Base-by-base conservation (phyloP, 1,140 invertebrate species). In the Lepidotrigona ventralis region DNA sequence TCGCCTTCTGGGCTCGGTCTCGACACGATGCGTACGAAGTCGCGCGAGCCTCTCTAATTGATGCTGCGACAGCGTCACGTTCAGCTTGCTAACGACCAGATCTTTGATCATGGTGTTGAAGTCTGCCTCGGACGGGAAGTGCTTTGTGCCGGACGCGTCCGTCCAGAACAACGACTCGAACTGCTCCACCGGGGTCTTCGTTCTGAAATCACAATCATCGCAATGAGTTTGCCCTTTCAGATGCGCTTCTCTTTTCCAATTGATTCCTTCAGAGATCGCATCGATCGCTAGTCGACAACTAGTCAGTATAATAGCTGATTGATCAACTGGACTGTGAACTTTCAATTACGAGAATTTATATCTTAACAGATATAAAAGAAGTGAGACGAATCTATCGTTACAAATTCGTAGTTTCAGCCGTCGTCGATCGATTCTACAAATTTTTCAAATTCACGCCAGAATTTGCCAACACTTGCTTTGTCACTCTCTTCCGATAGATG, bases 61-160 rank as follows among this genome's bases (percentile, higher is more conserved):
- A 72, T 94, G 90, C 81, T 91, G 90, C 21, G 94, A 86, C 26
- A 95, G 85, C 19, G 94, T 94, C 53, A 95, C 86, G 90, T 96
- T 95, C 39, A 96, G 88, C 90, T 95, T 95, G 53, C 90, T 91
- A 72, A 93, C 88, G 8, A 96, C 91, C 19, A 95, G 91, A 64
- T 95, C 93, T 70, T 92, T 91, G 71, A 96, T 93, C 89, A 95
- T 95, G 17, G 87, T 90, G 72, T 92, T 79, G 86, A 96, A 96
- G 69, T 95, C 93, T 39, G 93, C 91, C 86, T 96, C 94, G 11
- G 93, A 93, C 6, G 95, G 95, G 88, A 95, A 95, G 64, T 93
- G 93, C 83, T 93, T 93, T 8, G 88, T 81, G 11, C 95, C 94
- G 71, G 91, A 88, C 14, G 83, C 71, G 70, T 95, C 95, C 51